Evolutionary conservation across 1,140 invertebrate species (phyloP).

Genomic region (Heliconius eleuchia): DNA sequence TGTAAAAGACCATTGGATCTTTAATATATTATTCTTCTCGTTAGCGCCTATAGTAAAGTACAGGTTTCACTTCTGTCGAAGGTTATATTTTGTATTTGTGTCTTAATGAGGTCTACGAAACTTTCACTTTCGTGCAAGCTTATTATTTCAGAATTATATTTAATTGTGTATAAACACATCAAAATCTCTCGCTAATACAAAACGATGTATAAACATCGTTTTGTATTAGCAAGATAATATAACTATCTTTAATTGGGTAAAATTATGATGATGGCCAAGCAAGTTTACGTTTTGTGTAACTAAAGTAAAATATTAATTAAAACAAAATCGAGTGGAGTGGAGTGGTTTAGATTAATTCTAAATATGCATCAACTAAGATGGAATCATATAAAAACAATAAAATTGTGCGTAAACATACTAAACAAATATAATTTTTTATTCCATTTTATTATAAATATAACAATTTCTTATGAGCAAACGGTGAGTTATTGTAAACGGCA

Average conservation of each 20-base stretch:
- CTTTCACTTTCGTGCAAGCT: constrained; percentile 33
- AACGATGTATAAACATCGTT: no score
- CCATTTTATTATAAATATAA: neutral
- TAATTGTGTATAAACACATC: neutral
- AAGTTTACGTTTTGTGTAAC: no score
- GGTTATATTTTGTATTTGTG: constrained; percentile 22
- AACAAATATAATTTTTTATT: no score
- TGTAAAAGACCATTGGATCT: neutral
- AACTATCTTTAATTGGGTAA: no score
- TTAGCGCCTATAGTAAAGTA: neutral
- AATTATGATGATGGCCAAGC: no score
- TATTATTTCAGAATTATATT: constrained; percentile 23
- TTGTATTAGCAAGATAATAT: neutral
- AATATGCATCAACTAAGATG: no score
- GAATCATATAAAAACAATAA: no score
- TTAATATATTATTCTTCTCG: constrained; percentile 7
- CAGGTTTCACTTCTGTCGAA: constrained; percentile 17
- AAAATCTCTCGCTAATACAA: no score
- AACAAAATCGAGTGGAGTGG: no score
- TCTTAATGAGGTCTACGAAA: constrained; percentile 32
- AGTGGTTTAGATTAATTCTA: no score
- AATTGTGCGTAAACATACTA: no score
- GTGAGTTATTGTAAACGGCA: neutral
- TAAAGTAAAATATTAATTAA: no score
- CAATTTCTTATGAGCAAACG: neutral